Evolutionary conservation across 2,797 vertebrate species (phyloP), one percentile per base, ranked within the genome.

Genomic region (Takifugu ocellatus): DNA sequence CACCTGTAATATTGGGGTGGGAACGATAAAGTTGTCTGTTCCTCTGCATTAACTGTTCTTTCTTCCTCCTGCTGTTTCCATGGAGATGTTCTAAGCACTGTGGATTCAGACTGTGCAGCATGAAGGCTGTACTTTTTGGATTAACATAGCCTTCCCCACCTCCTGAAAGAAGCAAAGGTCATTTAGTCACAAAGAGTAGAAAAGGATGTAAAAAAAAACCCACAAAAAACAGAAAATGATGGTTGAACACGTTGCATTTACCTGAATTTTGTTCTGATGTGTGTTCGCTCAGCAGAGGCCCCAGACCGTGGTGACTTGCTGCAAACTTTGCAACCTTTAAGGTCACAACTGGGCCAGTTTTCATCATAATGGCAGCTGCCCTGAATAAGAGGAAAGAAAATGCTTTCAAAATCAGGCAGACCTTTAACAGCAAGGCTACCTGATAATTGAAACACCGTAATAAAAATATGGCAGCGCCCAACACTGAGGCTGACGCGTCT

Each of bases 291-390:
- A 98, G 90, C 54, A 96, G 82, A n/a, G 91, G 92, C 51, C 88
- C 92, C 29, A 98, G 87, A 45, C 96, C 94, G 64, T 96, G 93
- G 63, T 90, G 94, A 78, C 92, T 92, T 24, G 95, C 95, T 61
- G 91, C 95, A 74, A 90, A 92, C 81, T 96, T 98, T 46, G 90
- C 94, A n/a, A 96, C 93, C 81, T 93, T 89, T 36, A 98, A 84
- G 2, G 91, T 94, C 60, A 98, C 94, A 50, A 95, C 91, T 1
- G 94, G 90, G 58, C 95, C 94, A 0, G 94, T 97, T 70, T 93
- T 92, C 62, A 94, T 92, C 92, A 98, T 94, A 59, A 97, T 91
- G 15, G 94, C 93, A 63, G 94, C 96, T 29, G 96, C 96, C 90
- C 96, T 98, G 65, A 63, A 81, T 78, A 6, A 80, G n/a, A 33